Base-by-base conservation (phyloP, 2,888 invertebrate species). In the Cataglyphis cursor region DNA sequence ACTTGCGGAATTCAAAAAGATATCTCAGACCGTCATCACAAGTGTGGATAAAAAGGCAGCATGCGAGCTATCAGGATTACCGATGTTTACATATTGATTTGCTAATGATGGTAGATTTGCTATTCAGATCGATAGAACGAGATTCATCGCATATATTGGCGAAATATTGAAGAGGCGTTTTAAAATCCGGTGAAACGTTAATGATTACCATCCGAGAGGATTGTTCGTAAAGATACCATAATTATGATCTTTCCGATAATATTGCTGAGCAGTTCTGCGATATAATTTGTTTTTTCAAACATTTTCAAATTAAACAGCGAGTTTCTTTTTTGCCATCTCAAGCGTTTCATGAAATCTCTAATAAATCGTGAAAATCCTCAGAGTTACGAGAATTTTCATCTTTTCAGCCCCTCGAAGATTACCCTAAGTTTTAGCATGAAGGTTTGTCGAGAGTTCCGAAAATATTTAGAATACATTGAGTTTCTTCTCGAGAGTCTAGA, bases 61-160 rank as follows among this genome's bases (percentile, higher is more conserved):
- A 24, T 35, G 54, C 66, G 70, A 57, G 44, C 21, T 44, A 66
- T 61, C 70, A 70, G 76, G 70, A 88, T 75, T 76, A 82, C 38
- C n/a, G 48, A 59, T 66, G 65, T 66, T 66, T 61, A 66, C n/a
- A 31, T 82, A 66, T 82, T 61, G 78, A 82, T n/a, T 66, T 78
- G 66, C 51, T 68, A 78, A 76, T 48, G 31, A 38, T n/a, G 31
- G 38, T 1, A 35, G 51, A 64, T 74, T 65, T 73, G 66, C 65
- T 48, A 59, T 82, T 78, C 78, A 68, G 15, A 82, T 68, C 15
- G 48, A 44, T 18, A 57, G 18, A 51, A 3, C 28, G 10, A 15
- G 54, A 65, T 54, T 3, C 57, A 38, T 8, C 24, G 51, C 21
- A 21, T 15, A 51, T 15, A 51, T 44, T 15, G 21, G 5, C 21